Evolutionary conservation across 2,888 invertebrate genomes (phyloP), one percentile per base, ranked within the genome.

Genomic region (Lasioglossum zephyrum): DNA sequence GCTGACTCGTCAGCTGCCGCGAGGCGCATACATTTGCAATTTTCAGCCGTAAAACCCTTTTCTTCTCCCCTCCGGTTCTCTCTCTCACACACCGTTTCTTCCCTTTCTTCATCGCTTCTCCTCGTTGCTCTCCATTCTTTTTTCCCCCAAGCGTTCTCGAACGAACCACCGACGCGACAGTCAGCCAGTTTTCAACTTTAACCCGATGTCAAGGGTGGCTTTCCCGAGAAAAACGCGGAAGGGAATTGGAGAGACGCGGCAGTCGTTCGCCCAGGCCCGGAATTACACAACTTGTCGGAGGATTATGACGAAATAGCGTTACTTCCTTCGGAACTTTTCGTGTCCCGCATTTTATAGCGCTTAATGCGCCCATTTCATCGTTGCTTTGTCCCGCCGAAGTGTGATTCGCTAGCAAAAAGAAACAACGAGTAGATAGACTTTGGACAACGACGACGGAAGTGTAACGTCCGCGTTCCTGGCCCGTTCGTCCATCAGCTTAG

Each of bases 1-100:
- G 80, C 91, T 84, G 87, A 87, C 88, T 90, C 81, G 86, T 88
- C 84, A 77, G 39, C 60, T 60, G 36, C 49, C 4, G n/a, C 44
- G 72, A 47, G 31, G 26, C 49, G 69, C 77, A 66, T 74, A 88
- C 88, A 90, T 91, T 90, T 89, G 88, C 91, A 90, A 89, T 77
- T 76, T 63, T 44, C 63, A 63, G 36, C 49, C 39, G 70, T 66
- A 5, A 63, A 31, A 18, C 41, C 60, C 11, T 39, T 73, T 79
- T 75, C 60, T 39, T 6, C 16, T 9, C 18, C 22, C 39, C 13
- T n/a, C 57, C 11, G 4, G 11, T 11, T n/a, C 13, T 63, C 11
- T 22, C 53, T 39, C n/a, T 74, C n/a, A 11, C n/a, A 9, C 8
- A 53, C 8, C 57, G n/a, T 31, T 18, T 53, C 11, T 6, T 22